phyloP scores from a whole-genome alignment of 2,797 vertebrate species.

The Chlorospingus semifuscus region DNA sequence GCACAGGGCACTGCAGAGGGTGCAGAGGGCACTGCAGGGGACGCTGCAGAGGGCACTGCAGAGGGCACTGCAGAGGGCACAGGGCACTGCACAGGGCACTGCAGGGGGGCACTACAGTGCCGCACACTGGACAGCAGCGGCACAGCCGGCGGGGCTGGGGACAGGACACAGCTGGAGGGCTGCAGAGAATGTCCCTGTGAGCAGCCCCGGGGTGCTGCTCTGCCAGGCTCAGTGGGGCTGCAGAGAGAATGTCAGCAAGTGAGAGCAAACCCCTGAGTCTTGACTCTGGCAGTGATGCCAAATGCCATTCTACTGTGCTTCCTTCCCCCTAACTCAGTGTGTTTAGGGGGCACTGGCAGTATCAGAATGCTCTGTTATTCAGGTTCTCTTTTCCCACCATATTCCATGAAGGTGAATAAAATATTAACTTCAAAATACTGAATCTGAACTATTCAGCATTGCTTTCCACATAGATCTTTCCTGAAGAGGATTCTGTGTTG shows the following conservation, averaged over 20 bases:
- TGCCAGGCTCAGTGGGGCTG: neutral
- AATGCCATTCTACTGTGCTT: rapidly evolving
- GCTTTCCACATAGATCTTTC: neutral
- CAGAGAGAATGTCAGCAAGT: neutral
- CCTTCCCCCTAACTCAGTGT: neutral
- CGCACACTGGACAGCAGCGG: rapidly evolving
- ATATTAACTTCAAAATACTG: neutral
- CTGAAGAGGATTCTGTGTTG: neutral
- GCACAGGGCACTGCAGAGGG: too few relatives aligned
- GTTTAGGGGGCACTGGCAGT: neutral
- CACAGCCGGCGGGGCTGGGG: neutral
- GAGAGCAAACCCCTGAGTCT: neutral
- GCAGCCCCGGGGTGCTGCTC: neutral
- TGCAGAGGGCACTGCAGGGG: too few relatives aligned
- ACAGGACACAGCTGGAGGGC: neutral
- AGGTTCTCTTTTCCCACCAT: neutral
- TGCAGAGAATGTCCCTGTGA: too few relatives aligned
- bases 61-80: neutral
- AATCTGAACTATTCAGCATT: neutral
- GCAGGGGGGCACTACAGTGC: neutral
- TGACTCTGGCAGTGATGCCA: neutral
- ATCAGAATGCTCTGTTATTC: neutral
- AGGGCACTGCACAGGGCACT: neutral
- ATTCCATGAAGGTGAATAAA: neutral
- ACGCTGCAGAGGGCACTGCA: too few relatives aligned